Evolutionary conservation across 2,888 invertebrate genomes (phyloP), one percentile per base, ranked within the genome.

Genomic region (Andrena bicolor): DNA sequence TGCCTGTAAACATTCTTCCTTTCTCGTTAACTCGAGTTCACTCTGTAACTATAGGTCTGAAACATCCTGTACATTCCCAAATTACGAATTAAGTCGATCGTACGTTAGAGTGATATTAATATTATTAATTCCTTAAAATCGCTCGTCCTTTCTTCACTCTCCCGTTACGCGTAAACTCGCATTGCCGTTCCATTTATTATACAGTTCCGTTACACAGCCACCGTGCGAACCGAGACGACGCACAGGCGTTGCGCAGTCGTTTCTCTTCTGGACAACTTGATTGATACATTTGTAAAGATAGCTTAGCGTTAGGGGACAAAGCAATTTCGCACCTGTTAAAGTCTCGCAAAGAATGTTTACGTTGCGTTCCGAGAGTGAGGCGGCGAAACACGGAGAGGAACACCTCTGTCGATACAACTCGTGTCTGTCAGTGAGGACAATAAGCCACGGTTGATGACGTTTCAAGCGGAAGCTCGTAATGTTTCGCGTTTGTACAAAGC

Each of bases 261-360:
- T 10, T 13, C 23, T 56, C 23, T 13, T 13, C 8, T 56, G 23
- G 56, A 56, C 23, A 56, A 56, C 23, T 26, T 56, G 10, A 30
- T 48, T 16, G 58, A 63, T 58, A 51, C 53, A 51, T 65, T 78
- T 70, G 60, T 71, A 66, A 63, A 49, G 32, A 68, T 76, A 80
- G 20, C 72, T 69, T 78, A 58, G 60, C 20, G 7, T 53, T 70
- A 74, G 61, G 20, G 56, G 64, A 56, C 26, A 74, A 80, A 75
- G 74, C 80, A 76, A 77, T 77, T 77, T 77, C 73, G 80, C 83
- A 84, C 80, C 78, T 76, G 81, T 76, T 84, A 81, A 84, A 64
- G 65, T 79, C 76, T 74, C 28, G 78, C 78, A 81, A 82, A 64
- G n/a, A 26, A 35, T 30, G 28, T 51, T 20, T 65, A 60, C 13